Conservation (phyloP, 2,797 vertebrate species). For the Cetoscarus ocellatus region DNA sequence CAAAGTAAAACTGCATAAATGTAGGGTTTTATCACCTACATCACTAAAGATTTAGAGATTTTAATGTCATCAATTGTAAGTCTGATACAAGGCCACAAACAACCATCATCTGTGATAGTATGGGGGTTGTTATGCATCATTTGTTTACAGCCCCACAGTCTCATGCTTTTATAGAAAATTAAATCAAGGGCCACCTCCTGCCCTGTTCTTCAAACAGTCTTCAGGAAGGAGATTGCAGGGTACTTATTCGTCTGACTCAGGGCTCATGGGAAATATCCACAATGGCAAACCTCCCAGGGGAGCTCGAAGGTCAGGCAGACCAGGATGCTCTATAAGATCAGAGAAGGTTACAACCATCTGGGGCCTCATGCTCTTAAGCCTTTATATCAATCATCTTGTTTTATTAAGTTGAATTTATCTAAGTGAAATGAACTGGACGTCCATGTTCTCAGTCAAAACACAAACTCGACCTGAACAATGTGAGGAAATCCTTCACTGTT, state of each 20-base stretch:
- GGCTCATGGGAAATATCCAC: constrained; percentile 10
- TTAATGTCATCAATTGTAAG: no score
- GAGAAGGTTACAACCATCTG: constrained; percentile 25
- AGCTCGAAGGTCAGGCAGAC: constrained; percentile 8
- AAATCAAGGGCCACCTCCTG: constrained; percentile 1
- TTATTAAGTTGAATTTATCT: not conserved
- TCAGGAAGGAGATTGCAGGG: constrained; percentile 1
- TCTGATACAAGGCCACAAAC: no score
- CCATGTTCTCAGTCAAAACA: not conserved
- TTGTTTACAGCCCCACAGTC: not conserved
- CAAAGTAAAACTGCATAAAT: no score
- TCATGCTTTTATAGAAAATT: constrained; percentile 13
- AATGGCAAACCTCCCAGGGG: constrained; percentile 13
- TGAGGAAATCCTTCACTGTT: not conserved
- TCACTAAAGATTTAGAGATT: no score
- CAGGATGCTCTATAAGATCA: constrained; percentile 11
- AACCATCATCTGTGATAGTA: no score
- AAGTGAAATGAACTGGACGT: not conserved
- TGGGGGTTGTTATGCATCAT: not conserved
- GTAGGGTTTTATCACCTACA: no score
- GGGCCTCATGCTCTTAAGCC: constrained; percentile 5
- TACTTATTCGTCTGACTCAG: constrained; percentile 21
- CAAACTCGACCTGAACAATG: not conserved
- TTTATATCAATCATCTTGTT: constrained; percentile 15
- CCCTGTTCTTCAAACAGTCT: not conserved